Evolutionary conservation across 1,140 invertebrate species (phyloP), one percentile per base, ranked within the genome.

Genomic region (Zaprionus capensis): DNA sequence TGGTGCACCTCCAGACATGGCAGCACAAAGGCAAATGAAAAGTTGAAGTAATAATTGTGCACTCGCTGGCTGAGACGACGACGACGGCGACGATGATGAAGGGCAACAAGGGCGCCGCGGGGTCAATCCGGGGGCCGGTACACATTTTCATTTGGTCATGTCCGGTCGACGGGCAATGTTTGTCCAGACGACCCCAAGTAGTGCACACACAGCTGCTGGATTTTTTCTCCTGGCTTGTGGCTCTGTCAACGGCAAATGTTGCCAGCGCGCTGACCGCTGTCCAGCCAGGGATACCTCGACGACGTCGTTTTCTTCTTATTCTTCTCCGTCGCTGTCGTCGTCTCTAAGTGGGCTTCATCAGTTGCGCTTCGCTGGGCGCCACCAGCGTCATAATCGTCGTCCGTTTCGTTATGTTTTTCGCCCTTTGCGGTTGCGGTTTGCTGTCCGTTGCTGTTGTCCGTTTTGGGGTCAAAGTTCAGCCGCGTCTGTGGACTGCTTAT

Each of bases 151-250:
- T 88, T 88, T 85, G 84, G 85, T 83, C 84, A 81, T 87, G 84
- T 87, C 84, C 84, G 84, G 84, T 66, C 80, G 83, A 77, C 79
- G 73, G 81, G 49, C 80, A 88, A 84, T 87, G 87, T 92, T 92
- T 92, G 84, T 88, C 84, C 91, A 92, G 91, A 92, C 91, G 79
- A 92, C 91, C 91, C 87, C 83, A 92, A 92, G 87, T 92, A 81
- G 78, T 71, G 76, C 72, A 76, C 69, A 86, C 71, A 79, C 71
- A 76, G 80, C 55, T 73, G 74, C 70, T 72, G 34, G 36, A 36
- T 57, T 70, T 34, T 70, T 67, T 56, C 53, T 46, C 68, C 74
- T 74, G 56, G 53, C 73, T 79, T 78, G 72, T 75, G 61, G 61
- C 76, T 90, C 78, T 88, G 85, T 88, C 85, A 90, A 76, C 76